Evolutionary conservation across 2,888 invertebrate species (phyloP).

Genomic region (Catocala sponsa): DNA sequence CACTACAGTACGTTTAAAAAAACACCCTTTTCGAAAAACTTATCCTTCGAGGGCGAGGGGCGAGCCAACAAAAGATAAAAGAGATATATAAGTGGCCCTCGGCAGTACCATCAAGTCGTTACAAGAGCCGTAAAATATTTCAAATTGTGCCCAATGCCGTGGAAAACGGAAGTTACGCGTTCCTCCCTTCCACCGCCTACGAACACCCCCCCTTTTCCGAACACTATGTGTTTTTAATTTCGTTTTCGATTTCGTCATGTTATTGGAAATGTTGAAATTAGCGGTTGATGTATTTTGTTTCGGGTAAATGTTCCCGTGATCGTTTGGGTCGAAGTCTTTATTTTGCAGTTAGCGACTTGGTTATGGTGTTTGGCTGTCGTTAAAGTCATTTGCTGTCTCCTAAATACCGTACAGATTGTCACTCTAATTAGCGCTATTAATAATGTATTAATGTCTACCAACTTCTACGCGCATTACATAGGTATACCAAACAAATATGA

Average conservation of each 20-base stretch:
- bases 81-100: slow-evolving; percentile 88
- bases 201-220: slow-evolving; percentile 35
- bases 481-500: no score
- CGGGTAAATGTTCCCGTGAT: slow-evolving; percentile 26
- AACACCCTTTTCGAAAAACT: slow-evolving; percentile 69
- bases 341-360: slow-evolving; percentile 15
- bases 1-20: slow-evolving; percentile 64
- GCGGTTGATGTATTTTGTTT: slow-evolving; percentile 34
- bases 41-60: slow-evolving; percentile 77
- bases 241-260: slow-evolving; percentile 60
- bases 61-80: slow-evolving; percentile 85
- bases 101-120: slow-evolving; percentile 87
- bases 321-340: slow-evolving; percentile 24
- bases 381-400: slow-evolving; percentile 1
- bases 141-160: slow-evolving; percentile 87
- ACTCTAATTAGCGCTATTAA: slow-evolving; percentile 5
- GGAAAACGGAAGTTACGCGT: slow-evolving; percentile 87
- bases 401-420: background rate
- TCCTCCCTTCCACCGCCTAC: slow-evolving; percentile 51
- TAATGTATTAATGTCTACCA: slow-evolving; percentile 5
- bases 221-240: slow-evolving; percentile 65
- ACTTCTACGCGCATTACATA: no score
- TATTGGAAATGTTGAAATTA: slow-evolving; percentile 48
- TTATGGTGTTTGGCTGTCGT: background rate
- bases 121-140: slow-evolving; percentile 88